phyloP scores from a whole-genome alignment of 2,888 invertebrate genomes.

The Fissipunctia ypsillon region DNA sequence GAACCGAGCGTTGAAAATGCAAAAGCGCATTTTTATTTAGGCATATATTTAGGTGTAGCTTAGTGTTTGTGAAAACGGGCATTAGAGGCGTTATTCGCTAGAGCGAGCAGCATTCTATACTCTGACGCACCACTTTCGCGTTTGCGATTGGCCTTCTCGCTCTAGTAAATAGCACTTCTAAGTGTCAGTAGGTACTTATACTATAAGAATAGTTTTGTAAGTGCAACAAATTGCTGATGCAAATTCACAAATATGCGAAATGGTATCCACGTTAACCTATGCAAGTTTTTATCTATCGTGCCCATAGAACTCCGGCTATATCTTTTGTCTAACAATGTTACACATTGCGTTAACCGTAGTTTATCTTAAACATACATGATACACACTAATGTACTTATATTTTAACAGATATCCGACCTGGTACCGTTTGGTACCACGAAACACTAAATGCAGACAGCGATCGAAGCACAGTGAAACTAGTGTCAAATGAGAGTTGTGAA shows the following conservation, averaged over 20 bases:
- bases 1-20: neutral
- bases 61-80: neutral
- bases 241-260: neutral
- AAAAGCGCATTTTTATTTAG: neutral
- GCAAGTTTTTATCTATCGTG: constrained; percentile 26
- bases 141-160: neutral
- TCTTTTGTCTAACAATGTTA: constrained; percentile 73
- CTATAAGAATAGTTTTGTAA: constrained; percentile 10
- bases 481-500: constrained; percentile 47
- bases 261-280: neutral
- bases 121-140: neutral
- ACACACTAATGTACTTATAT: constrained; percentile 74
- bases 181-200: neutral
- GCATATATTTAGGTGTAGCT: neutral
- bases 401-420: constrained; percentile 55
- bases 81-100: neutral
- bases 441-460: constrained; percentile 69
- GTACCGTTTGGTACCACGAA: constrained; percentile 40
- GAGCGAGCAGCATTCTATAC: neutral
- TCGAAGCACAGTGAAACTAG: constrained; percentile 64
- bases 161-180: neutral
- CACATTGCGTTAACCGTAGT: constrained; percentile 75
- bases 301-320: constrained; percentile 50
- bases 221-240: constrained; percentile 10
- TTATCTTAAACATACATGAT: constrained; percentile 64